Conservation (phyloP, 2,888 invertebrate genomes). For the Heliconius aoede region DNA sequence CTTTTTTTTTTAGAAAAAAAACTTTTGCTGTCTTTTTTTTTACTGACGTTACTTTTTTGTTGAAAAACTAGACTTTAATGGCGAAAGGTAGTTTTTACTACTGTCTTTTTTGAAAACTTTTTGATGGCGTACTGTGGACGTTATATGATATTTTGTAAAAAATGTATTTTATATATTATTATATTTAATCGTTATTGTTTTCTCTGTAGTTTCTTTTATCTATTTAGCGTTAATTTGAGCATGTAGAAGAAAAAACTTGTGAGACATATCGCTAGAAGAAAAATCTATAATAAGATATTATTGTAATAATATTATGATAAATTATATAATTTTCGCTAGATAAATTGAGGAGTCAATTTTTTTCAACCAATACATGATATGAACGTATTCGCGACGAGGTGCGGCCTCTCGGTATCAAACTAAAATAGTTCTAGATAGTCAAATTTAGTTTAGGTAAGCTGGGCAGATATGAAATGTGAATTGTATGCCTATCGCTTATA, state of each 20-base stretch:
- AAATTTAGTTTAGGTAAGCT: constrained; percentile 73
- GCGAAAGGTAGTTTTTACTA: constrained; percentile 51
- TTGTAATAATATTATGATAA: constrained; percentile 60
- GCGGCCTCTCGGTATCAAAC: constrained; percentile 66
- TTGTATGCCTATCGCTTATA: constrained; percentile 71
- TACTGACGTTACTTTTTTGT: constrained; percentile 41
- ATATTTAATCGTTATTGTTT: constrained; percentile 70
- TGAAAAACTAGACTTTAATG: constrained; percentile 23
- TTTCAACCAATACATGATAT: constrained; percentile 72
- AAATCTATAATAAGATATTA: constrained; percentile 71
- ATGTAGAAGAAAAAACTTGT: constrained; percentile 75
- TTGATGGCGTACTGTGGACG: constrained; percentile 55
- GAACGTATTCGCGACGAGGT: constrained; percentile 55
- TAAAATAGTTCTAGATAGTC: constrained; percentile 71
- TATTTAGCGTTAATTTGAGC: constrained; percentile 71
- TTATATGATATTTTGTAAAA: constrained; percentile 77
- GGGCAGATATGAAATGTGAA: constrained; percentile 56
- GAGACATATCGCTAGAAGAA: constrained; percentile 80
- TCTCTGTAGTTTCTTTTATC: constrained; percentile 61
- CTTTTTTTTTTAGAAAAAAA: constrained; percentile 40
- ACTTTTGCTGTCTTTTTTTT: constrained; percentile 50
- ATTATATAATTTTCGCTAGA: constrained; percentile 63
- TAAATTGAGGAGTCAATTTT: constrained; percentile 73
- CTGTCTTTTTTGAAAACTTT: constrained; percentile 80
- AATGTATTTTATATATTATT: constrained; percentile 81